Evolutionary conservation across 2,888 invertebrate species (phyloP).

Genomic region (Drosophila borealis): DNA sequence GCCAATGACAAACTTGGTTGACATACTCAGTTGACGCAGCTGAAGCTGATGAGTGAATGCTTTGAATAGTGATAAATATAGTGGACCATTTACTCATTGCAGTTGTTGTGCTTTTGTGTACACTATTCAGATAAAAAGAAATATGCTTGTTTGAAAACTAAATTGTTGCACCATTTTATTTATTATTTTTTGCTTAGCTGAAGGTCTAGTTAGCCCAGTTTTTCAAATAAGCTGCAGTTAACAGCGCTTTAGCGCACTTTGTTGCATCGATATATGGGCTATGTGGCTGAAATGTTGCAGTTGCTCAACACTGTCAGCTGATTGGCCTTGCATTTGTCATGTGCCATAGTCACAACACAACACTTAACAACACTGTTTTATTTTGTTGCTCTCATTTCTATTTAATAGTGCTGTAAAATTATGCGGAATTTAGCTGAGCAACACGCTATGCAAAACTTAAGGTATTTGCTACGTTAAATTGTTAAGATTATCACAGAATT

Average conservation of each 20-base stretch:
- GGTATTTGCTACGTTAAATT: no score
- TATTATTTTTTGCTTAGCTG: no score
- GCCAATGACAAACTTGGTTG: neutral
- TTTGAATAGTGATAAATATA: slow-evolving; percentile 1
- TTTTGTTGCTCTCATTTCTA: no score
- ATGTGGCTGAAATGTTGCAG: neutral
- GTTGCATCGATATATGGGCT: neutral
- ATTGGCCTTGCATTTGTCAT: neutral
- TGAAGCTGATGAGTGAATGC: neutral
- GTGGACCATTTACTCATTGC: neutral
- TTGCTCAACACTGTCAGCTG: neutral
- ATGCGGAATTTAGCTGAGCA: no score
- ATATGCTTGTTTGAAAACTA: neutral
- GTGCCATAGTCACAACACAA: neutral
- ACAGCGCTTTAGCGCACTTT: neutral
- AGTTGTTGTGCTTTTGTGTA: neutral
- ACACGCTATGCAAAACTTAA: no score
- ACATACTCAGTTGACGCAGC: slow-evolving; percentile 11
- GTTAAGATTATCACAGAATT: no score
- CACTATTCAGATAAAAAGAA: neutral
- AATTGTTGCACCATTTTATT: neutral
- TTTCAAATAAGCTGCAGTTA: neutral
- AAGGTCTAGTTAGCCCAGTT: neutral
- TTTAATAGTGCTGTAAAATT: no score
- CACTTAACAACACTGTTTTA: neutral